Conservation (phyloP, 2,888 invertebrate genomes). For the Orthosia gothica region DNA sequence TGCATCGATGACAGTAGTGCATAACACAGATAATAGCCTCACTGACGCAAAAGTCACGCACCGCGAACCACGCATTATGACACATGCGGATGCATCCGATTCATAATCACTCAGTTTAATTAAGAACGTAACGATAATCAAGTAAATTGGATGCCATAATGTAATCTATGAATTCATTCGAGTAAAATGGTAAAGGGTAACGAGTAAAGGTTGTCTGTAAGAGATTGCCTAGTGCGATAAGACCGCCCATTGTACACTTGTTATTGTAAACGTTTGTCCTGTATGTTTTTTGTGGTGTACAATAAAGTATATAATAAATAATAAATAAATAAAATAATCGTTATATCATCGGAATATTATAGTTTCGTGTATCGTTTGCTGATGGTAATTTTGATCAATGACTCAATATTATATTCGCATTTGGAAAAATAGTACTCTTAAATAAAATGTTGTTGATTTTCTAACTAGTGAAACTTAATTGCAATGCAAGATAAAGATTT, state of each 20-base stretch:
- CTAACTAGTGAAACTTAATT: slow-evolving; percentile 34
- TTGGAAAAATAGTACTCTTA: background rate
- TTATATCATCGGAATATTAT: slow-evolving; percentile 46
- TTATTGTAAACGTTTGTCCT: no score
- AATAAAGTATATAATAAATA: no score
- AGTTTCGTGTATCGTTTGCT: slow-evolving; percentile 8
- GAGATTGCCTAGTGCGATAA: no score
- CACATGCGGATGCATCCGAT: slow-evolving; percentile 66
- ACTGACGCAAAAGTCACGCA: slow-evolving; percentile 61
- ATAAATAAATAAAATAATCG: no score
- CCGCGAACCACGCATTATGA: slow-evolving; percentile 61
- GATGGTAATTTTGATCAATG: slow-evolving; percentile 26
- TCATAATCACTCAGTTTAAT: slow-evolving; percentile 54
- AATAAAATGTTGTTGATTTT: slow-evolving; percentile 12
- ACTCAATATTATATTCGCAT: slow-evolving; percentile 19
- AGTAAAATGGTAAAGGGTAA: no score
- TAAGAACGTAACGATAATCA: slow-evolving; percentile 49
- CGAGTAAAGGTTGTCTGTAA: no score
- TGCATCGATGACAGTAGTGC: slow-evolving; percentile 50
- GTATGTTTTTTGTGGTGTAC: no score
- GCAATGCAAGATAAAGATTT: slow-evolving; percentile 21
- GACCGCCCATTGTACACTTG: no score
- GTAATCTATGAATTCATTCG: slow-evolving; percentile 36
- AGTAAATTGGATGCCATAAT: slow-evolving; percentile 45
- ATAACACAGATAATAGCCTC: slow-evolving; percentile 56